These are phyloP conservation scores for Drosophila mercatorum DNA, from an alignment of 2,888 invertebrate species.

Conservation along the genomic window DNA sequence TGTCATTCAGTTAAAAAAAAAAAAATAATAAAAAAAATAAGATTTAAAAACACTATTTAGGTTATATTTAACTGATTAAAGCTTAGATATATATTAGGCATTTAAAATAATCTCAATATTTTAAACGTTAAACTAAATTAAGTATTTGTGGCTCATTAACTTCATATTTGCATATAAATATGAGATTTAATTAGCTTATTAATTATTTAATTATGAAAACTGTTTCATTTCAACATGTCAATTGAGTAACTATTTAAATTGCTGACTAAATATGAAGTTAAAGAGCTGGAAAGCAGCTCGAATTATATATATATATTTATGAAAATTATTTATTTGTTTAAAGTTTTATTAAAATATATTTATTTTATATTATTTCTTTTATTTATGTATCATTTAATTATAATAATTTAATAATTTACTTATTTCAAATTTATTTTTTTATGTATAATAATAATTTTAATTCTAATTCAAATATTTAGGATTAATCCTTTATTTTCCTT, in stretches of 20 bases:
- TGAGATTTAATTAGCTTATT: not conserved
- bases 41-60: not conserved
- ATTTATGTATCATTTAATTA: not conserved
- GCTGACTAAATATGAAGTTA: not conserved
- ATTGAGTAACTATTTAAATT: not conserved
- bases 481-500: not conserved
- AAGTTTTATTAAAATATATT: no score
- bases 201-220: not conserved
- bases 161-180: not conserved
- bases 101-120: not conserved
- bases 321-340: no score
- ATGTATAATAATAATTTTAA: not conserved
- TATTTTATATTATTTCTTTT: no score
- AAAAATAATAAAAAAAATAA: no score
- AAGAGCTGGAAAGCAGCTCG: not conserved
- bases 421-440: not conserved
- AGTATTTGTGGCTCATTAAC: not conserved
- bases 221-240: not conserved
- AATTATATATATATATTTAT: not conserved
- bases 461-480: not conserved
- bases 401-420: no score
- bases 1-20: not conserved
- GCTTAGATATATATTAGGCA: no score
- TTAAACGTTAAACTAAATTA: not conserved
- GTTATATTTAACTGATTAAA: no score